Percentiles rank a stretch among this genome's conserved stretches.
Evolutionary conservation across 2,888 invertebrate species (phyloP).

Genomic region (Smittia sp.): DNA sequence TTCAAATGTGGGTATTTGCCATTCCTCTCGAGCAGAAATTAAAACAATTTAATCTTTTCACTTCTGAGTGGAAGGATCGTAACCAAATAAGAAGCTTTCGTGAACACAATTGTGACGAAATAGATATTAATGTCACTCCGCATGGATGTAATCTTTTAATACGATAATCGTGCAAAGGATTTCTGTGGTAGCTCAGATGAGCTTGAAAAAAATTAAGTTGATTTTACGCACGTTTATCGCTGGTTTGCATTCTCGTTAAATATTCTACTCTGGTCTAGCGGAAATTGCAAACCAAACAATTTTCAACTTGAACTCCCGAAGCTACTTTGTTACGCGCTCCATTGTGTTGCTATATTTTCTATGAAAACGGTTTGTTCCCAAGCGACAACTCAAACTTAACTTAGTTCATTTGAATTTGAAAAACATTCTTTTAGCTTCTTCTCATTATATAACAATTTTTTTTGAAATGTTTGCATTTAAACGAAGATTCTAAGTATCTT

Average conservation of each 20-base stretch:
- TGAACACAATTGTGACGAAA: neutral
- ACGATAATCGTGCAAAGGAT: no score
- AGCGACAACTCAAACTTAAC: neutral
- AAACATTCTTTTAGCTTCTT: conserved; percentile 11
- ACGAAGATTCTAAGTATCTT: neutral
- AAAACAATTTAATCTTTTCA: no score
- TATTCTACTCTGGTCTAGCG: conserved; percentile 29
- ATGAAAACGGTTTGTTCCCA: conserved; percentile 10
- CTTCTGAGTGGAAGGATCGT: neutral
- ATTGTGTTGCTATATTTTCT: neutral
- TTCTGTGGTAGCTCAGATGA: no score
- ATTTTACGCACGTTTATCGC: no score
- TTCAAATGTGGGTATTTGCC: no score
- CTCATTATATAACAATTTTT: neutral
- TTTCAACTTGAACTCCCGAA: neutral
- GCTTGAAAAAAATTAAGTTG: no score
- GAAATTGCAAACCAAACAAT: conserved; percentile 39
- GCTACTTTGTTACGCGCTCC: conserved; percentile 32
- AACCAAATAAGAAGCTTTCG: neutral
- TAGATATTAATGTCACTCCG: neutral
- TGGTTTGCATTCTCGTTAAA: conserved; percentile 6
- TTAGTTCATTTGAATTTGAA: conserved; percentile 29
- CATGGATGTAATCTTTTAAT: no score
- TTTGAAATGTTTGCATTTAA: conserved; percentile 10
- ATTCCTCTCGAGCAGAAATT: no score